These are phyloP conservation scores for Syngnathus typhle DNA, from an alignment of 2,113 vertebrate species.

Conservation along the genomic window DNA sequence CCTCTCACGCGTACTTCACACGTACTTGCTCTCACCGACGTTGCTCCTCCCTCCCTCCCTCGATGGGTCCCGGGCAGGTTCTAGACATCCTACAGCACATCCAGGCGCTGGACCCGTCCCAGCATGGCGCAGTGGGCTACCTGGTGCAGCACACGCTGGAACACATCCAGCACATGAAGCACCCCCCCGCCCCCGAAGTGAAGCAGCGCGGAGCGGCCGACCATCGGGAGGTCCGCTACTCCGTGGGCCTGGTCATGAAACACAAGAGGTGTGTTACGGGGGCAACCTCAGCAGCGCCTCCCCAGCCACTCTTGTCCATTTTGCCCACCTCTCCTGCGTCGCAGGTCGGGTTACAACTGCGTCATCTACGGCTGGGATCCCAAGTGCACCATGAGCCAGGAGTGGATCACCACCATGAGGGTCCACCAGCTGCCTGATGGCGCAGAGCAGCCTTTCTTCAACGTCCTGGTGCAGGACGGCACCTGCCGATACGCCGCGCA, in stretches of 20 bases:
- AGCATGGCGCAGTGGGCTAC: conserved; percentile 92
- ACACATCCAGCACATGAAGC: conserved; percentile 91
- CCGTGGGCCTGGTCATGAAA: conserved; percentile 91
- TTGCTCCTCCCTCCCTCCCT: not conserved
- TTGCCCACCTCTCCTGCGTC: not conserved
- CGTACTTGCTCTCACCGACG: not conserved
- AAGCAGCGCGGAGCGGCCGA: conserved; percentile 82
- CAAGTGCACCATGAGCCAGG: conserved; percentile 93
- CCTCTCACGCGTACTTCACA: not conserved
- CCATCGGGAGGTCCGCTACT: conserved; percentile 85
- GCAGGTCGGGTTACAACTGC: conserved; percentile 88
- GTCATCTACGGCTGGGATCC: conserved; percentile 97
- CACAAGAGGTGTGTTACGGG: conserved; percentile 82
- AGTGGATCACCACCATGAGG: conserved; percentile 96
- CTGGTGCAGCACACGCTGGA: conserved; percentile 93
- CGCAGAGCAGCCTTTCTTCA: conserved; percentile 93
- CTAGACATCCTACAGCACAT: conserved; percentile 97
- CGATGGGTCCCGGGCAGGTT: conserved; percentile 67
- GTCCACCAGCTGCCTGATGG: conserved; percentile 87
- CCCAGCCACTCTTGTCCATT: not conserved
- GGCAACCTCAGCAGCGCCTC: not conserved
- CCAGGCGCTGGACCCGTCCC: conserved; percentile 89
- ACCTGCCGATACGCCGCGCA: conserved; percentile 92
- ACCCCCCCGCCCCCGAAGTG: conserved; percentile 80
- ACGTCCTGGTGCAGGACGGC: conserved; percentile 90